phyloP scores from a whole-genome alignment of 2,797 vertebrate species.

The Pseudochaenichthys georgianus region DNA sequence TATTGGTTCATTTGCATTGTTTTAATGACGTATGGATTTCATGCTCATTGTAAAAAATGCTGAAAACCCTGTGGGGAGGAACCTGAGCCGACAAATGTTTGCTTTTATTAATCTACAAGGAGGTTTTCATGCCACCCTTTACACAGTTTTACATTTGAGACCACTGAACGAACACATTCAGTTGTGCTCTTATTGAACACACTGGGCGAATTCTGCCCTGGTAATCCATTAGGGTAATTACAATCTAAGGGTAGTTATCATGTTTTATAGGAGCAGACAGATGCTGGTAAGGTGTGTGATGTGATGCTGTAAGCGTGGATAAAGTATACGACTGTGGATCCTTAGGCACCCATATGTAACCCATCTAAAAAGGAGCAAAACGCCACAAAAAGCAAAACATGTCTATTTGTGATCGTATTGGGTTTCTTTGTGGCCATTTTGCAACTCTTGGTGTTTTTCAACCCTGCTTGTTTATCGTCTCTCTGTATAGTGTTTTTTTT shows the following conservation, averaged over 20 bases:
- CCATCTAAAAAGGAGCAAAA: accelerated
- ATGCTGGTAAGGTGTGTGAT: slow-evolving; percentile 9
- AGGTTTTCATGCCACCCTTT: slow-evolving; percentile 19
- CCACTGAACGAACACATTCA: slow-evolving; percentile 5
- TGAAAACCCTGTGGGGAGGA: slow-evolving; percentile 19
- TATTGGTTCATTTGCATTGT: not conserved
- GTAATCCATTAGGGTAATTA: slow-evolving; percentile 33
- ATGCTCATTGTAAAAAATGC: slow-evolving; percentile 3
- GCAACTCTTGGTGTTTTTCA: not conserved
- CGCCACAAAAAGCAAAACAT: not conserved
- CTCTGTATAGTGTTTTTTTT: not conserved
- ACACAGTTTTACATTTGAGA: slow-evolving; percentile 36
- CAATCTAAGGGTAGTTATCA: slow-evolving; percentile 8
- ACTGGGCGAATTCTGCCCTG: slow-evolving; percentile 2
- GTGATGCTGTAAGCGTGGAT: not conserved
- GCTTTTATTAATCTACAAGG: slow-evolving; percentile 25
- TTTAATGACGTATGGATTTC: slow-evolving; percentile 22
- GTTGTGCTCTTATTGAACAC: slow-evolving; percentile 26
- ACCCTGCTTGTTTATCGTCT: not conserved
- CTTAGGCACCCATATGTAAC: not conserved
- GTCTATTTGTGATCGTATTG: not conserved
- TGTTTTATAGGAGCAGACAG: slow-evolving; percentile 10
- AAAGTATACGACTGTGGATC: not conserved
- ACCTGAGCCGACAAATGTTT: not conserved
- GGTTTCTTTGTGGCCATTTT: not conserved